Percentiles rank a stretch among this genome's conserved stretches.
Conservation (phyloP, 2,797 vertebrate genomes). For the Carcharodon carcharias region DNA sequence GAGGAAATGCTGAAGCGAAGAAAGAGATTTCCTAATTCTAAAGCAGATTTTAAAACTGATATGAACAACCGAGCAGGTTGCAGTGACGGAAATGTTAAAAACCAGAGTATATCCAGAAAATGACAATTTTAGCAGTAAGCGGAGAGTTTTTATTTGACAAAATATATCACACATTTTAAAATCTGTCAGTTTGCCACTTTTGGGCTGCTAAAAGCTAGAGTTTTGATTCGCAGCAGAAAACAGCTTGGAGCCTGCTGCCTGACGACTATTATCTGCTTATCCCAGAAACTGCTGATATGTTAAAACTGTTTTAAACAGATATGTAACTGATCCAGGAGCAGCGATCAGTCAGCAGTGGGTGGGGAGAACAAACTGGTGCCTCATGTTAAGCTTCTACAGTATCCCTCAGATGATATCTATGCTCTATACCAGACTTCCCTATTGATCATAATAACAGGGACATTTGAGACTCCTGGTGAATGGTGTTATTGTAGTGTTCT, state of each 20-base stretch:
- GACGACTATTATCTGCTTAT: not conserved
- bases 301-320: not conserved
- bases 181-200: not conserved
- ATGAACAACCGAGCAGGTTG: not conserved
- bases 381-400: not conserved
- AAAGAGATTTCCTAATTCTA: not conserved
- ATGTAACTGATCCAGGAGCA: not conserved
- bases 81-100: not conserved
- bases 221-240: not conserved
- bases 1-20: not conserved
- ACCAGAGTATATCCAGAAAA: not conserved
- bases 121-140: not conserved
- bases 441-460: conserved; percentile 14
- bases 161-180: not conserved
- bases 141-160: not conserved
- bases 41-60: not conserved
- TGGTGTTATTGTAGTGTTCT: not conserved
- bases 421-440: too few species aligned
- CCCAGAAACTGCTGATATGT: not conserved
- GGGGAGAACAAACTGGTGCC: not conserved
- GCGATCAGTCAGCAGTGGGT: not conserved
- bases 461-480: conserved; percentile 1
- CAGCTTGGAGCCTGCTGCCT: not conserved
- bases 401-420: not conserved
- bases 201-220: not conserved